Evolutionary conservation across 2,888 invertebrate genomes (phyloP).

Genomic region (Cryptocephalus moraei): DNA sequence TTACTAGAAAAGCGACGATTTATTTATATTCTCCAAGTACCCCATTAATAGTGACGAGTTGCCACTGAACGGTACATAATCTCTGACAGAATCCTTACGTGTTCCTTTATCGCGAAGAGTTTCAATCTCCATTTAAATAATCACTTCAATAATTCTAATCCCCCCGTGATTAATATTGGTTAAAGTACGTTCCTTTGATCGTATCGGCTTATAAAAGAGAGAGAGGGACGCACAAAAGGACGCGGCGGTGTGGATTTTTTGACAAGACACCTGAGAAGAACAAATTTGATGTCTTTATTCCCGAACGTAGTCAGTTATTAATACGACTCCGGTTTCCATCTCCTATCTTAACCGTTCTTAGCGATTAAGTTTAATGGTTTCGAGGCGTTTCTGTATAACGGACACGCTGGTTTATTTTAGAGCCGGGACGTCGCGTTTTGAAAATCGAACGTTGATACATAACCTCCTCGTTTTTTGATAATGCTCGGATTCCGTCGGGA

Average conservation of each 20-base stretch:
- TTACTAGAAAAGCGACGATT: no score
- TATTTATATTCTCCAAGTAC: no score
- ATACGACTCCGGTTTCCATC: no score
- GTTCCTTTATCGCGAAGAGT: constrained; percentile 25
- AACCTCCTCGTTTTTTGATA: no score
- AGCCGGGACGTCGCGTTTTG: no score
- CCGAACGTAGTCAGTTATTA: not conserved
- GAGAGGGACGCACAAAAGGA: no score
- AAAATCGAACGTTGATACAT: no score
- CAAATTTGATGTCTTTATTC: constrained; percentile 18
- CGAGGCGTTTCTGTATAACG: no score
- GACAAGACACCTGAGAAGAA: constrained; percentile 9
- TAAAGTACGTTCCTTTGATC: constrained; percentile 29
- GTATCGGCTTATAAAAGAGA: constrained; percentile 12
- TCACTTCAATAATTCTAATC: constrained; percentile 34
- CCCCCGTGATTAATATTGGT: constrained; percentile 32
- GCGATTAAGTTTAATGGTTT: no score
- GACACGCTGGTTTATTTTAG: no score
- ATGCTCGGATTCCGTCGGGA: not conserved
- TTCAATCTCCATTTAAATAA: constrained; percentile 36
- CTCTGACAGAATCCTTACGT: constrained; percentile 13
- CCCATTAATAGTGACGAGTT: no score
- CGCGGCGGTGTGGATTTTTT: constrained; percentile 5
- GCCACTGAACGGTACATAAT: constrained; percentile 11
- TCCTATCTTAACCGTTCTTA: no score